These are phyloP conservation scores for Sabatieria punctata DNA, from an alignment of 2,888 invertebrate genomes.

Conservation along the genomic window DNA sequence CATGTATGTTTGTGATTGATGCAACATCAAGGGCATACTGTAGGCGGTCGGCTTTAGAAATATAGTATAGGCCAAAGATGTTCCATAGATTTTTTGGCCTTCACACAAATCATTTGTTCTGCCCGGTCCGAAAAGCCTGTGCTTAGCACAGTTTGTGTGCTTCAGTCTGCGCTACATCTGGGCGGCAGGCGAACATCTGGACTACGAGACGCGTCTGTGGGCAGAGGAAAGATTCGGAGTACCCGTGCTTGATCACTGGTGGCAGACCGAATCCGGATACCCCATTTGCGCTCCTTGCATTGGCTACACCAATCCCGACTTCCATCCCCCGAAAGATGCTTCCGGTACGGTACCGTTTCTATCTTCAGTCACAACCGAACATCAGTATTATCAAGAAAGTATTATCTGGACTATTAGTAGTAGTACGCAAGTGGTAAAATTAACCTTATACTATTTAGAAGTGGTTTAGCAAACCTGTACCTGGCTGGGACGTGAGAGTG, in stretches of 20 bases:
- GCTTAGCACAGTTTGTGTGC: too few species aligned
- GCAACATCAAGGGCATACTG: too few species aligned
- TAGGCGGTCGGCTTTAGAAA: too few species aligned
- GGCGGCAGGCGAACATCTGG: slow-evolving; percentile 81
- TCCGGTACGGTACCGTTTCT: not conserved
- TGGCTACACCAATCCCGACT: slow-evolving; percentile 51
- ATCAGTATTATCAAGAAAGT: too few species aligned
- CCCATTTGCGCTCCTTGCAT: slow-evolving; percentile 67
- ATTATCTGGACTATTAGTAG: too few species aligned
- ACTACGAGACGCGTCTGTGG: slow-evolving; percentile 69
- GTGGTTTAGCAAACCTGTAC: slow-evolving; percentile 57
- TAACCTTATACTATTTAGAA: not conserved
- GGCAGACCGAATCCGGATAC: slow-evolving; percentile 89
- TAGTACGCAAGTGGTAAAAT: too few species aligned
- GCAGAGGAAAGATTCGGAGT: slow-evolving; percentile 54
- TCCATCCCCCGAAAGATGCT: slow-evolving; percentile 46
- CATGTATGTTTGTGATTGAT: too few species aligned
- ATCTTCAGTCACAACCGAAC: too few species aligned
- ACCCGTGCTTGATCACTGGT: slow-evolving; percentile 82
- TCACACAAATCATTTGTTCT: too few species aligned
- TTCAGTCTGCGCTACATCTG: slow-evolving; percentile 42
- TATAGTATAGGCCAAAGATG: too few species aligned
- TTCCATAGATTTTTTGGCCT: too few species aligned
- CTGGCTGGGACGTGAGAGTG: slow-evolving; percentile 56
- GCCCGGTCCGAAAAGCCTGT: too few species aligned